phyloP scores from a whole-genome alignment of 2,888 invertebrate genomes.

The Petrolisthes manimaculis region DNA sequence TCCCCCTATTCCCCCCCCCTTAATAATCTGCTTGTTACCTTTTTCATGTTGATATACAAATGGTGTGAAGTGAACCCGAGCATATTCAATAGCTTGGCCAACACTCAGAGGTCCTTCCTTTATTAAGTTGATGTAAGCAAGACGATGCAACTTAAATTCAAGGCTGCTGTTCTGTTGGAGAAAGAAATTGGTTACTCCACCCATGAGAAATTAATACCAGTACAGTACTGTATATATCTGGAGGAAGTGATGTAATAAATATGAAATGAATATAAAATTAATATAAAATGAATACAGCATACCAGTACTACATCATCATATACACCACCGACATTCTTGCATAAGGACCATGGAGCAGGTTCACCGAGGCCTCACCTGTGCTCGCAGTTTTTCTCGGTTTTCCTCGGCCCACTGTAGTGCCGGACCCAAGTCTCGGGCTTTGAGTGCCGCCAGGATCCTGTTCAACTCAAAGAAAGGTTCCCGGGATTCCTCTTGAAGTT shows the following conservation, averaged over 20 bases:
- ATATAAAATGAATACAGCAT: too few relatives aligned
- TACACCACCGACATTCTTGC: too few relatives aligned
- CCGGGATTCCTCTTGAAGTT: conserved; percentile 74
- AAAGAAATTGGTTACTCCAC: too few relatives aligned
- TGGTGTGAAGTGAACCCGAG: conserved; percentile 83
- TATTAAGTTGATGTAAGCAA: conserved; percentile 83
- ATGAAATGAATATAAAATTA: too few relatives aligned
- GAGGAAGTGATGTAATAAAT: too few relatives aligned
- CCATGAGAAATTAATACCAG: too few relatives aligned
- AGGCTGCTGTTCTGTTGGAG: conserved; percentile 75
- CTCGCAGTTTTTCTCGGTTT: conserved; percentile 60
- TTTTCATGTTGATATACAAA: conserved; percentile 77
- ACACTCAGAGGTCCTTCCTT: conserved; percentile 77
- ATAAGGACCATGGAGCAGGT: too few relatives aligned
- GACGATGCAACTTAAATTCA: conserved; percentile 85
- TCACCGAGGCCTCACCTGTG: conserved; percentile 36
- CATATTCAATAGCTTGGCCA: conserved; percentile 87
- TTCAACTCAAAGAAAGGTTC: conserved; percentile 88
- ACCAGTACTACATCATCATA: too few relatives aligned
- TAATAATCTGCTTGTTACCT: conserved; percentile 71
- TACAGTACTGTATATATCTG: too few relatives aligned
- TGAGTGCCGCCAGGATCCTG: conserved; percentile 87
- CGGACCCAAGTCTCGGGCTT: conserved; percentile 83
- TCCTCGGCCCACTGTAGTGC: conserved; percentile 86
- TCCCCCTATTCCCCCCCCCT: too few relatives aligned